Evolutionary conservation across 2,113 vertebrate genomes (phyloP).

Genomic region (Chaenogobius annularis): DNA sequence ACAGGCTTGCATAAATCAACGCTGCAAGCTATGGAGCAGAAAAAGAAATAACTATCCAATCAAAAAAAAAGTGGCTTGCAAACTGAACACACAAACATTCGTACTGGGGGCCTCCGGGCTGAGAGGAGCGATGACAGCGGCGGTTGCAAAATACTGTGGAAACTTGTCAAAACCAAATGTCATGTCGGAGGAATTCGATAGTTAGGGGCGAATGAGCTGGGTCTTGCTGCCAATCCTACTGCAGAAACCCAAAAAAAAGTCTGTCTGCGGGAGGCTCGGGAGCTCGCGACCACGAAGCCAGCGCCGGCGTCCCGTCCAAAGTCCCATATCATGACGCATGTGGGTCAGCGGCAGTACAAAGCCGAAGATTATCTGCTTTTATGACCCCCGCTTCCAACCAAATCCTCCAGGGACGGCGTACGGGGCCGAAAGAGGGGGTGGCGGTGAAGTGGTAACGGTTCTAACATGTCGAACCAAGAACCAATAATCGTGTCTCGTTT

Average conservation of each 20-base stretch:
- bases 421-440: conserved; percentile 7
- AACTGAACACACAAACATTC: conserved; percentile 17
- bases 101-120: neutral
- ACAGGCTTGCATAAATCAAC: conserved; percentile 23
- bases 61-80: conserved; percentile 31
- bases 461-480: neutral
- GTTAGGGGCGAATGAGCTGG: neutral
- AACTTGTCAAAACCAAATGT: conserved; percentile 17
- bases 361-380: conserved; percentile 61
- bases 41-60: conserved; percentile 32
- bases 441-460: neutral
- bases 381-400: conserved; percentile 53
- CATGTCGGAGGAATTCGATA: conserved; percentile 13
- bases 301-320: conserved; percentile 9
- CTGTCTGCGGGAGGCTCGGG: conserved; percentile 11
- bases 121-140: neutral
- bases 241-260: conserved; percentile 17
- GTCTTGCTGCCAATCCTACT: neutral
- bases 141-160: conserved; percentile 6
- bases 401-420: conserved; percentile 49
- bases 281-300: conserved; percentile 17
- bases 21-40: conserved; percentile 4
- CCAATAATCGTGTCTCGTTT: neutral
- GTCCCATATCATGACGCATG: conserved; percentile 45
- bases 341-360: conserved; percentile 56